These are phyloP conservation scores for Sebastes vulpes DNA, from an alignment of 2,797 vertebrate species.

Conservation along the genomic window DNA sequence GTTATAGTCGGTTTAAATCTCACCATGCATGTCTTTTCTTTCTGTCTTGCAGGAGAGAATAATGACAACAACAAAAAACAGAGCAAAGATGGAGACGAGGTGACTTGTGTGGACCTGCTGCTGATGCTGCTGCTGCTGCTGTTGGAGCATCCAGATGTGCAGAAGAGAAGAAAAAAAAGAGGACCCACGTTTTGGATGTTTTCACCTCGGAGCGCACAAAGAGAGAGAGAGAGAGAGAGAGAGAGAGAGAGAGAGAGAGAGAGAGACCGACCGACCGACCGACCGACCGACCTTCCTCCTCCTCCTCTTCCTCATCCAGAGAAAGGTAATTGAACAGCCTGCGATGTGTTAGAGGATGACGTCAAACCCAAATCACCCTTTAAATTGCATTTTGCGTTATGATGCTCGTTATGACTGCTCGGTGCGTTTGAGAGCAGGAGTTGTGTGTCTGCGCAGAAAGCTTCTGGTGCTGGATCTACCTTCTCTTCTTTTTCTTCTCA, in stretches of 20 bases:
- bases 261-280: background rate
- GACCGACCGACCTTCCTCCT: background rate
- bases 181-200: slow-evolving; percentile 43
- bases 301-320: slow-evolving; percentile 17
- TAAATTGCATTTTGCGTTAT: slow-evolving; percentile 55
- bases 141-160: slow-evolving; percentile 39
- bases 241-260: background rate
- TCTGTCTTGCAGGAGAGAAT: slow-evolving; percentile 42
- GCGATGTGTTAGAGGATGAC: slow-evolving; percentile 55
- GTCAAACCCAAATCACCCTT: slow-evolving; percentile 62
- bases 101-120: slow-evolving; percentile 9
- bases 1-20: background rate
- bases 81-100: background rate
- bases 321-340: slow-evolving; percentile 66
- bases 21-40: slow-evolving; percentile 3
- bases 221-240: background rate
- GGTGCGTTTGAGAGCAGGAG: slow-evolving; percentile 22
- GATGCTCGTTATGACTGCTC: slow-evolving; percentile 34
- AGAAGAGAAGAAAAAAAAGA: background rate
- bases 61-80: background rate
- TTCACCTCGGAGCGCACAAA: slow-evolving; percentile 14
- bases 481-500: background rate
- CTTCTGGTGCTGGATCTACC: background rate
- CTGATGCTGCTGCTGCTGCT: background rate
- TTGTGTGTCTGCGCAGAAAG: slow-evolving; percentile 22